Conservation (phyloP, 1,140 invertebrate species). For the Bombus difficillimus region DNA sequence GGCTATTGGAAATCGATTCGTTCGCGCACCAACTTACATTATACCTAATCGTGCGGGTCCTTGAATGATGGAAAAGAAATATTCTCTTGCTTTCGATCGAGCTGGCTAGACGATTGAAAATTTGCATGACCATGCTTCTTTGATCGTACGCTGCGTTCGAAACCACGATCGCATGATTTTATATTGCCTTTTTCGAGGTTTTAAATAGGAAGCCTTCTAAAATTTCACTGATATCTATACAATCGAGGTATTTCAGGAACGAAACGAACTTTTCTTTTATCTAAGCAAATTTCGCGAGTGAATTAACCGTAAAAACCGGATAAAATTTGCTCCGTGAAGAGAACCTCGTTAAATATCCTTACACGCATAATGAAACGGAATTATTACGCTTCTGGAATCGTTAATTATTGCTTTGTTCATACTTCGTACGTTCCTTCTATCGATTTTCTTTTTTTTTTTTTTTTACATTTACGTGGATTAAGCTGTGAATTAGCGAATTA, state of each 20-base stretch:
- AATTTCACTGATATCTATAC: background rate
- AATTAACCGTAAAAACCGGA: too few relatives aligned
- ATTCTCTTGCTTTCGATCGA: background rate
- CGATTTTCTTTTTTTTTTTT: too few relatives aligned
- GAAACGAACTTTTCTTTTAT: background rate
- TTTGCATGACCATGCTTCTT: background rate
- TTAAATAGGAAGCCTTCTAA: background rate
- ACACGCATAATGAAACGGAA: background rate
- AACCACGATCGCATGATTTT: background rate
- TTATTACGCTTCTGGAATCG: too few relatives aligned
- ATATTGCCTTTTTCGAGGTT: background rate
- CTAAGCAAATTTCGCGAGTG: background rate
- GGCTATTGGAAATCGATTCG: constrained; percentile 15
- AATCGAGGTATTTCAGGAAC: background rate
- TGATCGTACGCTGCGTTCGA: too few relatives aligned
- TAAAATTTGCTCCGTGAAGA: too few relatives aligned
- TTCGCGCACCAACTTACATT: background rate
- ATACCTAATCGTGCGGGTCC: background rate
- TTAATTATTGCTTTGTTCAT: too few relatives aligned
- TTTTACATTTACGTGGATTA: too few relatives aligned
- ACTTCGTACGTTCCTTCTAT: too few relatives aligned
- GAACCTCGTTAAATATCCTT: background rate
- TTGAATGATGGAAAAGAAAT: constrained; percentile 1
- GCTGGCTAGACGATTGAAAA: background rate
- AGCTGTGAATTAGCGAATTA: too few relatives aligned